Percentiles rank a stretch among this genome's conserved stretches.
These are phyloP conservation scores for Halisarca cf. caerulea DNA, from an alignment of 37 sponge, comb jelly and placozoan genomes.

Conservation along the genomic window DNA sequence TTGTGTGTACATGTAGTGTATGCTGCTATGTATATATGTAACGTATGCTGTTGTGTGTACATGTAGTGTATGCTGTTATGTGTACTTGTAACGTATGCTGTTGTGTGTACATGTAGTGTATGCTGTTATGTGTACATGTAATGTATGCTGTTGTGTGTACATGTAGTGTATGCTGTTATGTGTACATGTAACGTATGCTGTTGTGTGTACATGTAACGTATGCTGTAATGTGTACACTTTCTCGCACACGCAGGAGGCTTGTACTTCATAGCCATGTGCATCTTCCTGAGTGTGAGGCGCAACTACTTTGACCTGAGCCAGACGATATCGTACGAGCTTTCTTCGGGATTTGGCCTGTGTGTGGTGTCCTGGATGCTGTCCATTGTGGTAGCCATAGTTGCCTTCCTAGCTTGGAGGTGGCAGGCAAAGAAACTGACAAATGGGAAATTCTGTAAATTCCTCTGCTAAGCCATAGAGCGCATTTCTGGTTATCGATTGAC, in stretches of 20 bases:
- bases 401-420: slow-evolving; percentile 22
- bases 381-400: neutral
- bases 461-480: slow-evolving; percentile 8
- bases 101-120: too few relatives aligned
- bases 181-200: too few relatives aligned
- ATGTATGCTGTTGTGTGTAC: too few relatives aligned
- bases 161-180: too few relatives aligned
- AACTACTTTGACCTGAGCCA: slow-evolving; percentile 2
- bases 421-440: neutral
- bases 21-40: too few relatives aligned
- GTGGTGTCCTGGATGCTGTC: slow-evolving; percentile 11
- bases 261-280: slow-evolving; percentile 14
- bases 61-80: too few relatives aligned
- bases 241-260: neutral
- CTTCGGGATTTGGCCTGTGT: slow-evolving; percentile 23
- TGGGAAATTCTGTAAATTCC: slow-evolving; percentile 17
- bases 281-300: slow-evolving; percentile 21
- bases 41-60: too few relatives aligned
- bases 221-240: too few relatives aligned
- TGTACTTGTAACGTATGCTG: too few relatives aligned
- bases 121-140: too few relatives aligned
- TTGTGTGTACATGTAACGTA: too few relatives aligned
- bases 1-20: too few relatives aligned
- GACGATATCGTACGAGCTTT: neutral
- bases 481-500: neutral